Evolutionary conservation across 2,888 invertebrate genomes (phyloP), one percentile per base, ranked within the genome.

Genomic region (Amitus sp.): DNA sequence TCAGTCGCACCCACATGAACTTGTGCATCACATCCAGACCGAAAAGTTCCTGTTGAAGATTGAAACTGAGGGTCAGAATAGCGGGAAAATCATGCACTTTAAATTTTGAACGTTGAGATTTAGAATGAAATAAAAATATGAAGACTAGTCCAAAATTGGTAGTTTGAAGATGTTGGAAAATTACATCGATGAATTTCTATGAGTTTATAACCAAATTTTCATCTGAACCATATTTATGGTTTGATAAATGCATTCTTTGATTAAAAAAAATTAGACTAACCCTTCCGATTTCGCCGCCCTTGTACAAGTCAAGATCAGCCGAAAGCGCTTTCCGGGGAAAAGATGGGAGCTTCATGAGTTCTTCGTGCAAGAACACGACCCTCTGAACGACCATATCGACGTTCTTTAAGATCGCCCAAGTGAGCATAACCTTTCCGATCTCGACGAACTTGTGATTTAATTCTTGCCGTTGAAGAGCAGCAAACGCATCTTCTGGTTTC

Each of bases 271-370:
- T 34, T 34, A 34, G n/a, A 51, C 10, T 39, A 81, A 91, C 93
- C 78, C 94, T 91, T 45, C 97, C 97, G 71, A 96, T 88, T 72
- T 92, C 90, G 7, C 95, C 96, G 1, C 94, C 92, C 76, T 92
- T 91, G 82, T 95, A 96, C 39, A 97, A 86, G 74, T 95, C 94
- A 69, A 99, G 88, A 81, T 99, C 98, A 0, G 97, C 93, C 83
- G 99, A 99, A 0, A 99, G 84, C 1, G 98, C 98, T 84, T 98
- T 98, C 23, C 99, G 87, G 0, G 99, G 99, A 80, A 99, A 99
- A 0, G 98, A 95, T 0, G 98, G 98, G 6, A 99, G 85, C 80
- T 99, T 99, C 90, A 98, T 97, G 6, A 99, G 86, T 82, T 99
- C 99, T 76, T 99, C 99, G 81, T 99, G 98, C 4, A 99, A 86